Conservation (phyloP, 2,113 vertebrate genomes). For the Ictalurus punctatus region DNA sequence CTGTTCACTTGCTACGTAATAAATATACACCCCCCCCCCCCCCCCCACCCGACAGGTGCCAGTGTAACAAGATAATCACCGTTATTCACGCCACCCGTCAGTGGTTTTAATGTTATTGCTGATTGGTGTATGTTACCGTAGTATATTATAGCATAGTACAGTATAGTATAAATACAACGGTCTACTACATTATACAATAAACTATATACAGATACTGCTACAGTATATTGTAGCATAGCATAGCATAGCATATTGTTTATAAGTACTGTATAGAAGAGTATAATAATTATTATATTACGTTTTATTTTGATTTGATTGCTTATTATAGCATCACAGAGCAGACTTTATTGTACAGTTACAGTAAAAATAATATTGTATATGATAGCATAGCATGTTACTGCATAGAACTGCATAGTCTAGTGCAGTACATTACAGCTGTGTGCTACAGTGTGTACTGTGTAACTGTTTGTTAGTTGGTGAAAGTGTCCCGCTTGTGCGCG, state of each 20-base stretch:
- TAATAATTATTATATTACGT: background rate
- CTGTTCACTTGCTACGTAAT: too few relatives aligned
- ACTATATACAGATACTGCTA: background rate
- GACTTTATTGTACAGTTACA: background rate
- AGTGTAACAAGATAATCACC: too few relatives aligned
- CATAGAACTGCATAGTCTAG: background rate
- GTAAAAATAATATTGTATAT: background rate
- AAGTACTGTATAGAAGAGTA: background rate
- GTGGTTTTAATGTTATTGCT: too few relatives aligned
- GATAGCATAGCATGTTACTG: background rate
- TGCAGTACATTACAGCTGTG: background rate
- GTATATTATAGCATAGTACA: too few relatives aligned
- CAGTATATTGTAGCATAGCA: background rate
- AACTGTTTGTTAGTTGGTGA: background rate
- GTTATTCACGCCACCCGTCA: too few relatives aligned
- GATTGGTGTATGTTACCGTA: background rate
- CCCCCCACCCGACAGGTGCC: too few relatives aligned
- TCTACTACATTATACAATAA: background rate
- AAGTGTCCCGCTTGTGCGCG: background rate
- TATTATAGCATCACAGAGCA: background rate
- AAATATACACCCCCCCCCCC: too few relatives aligned
- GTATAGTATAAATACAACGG: too few relatives aligned
- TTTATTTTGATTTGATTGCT: background rate
- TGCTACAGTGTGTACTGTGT: too few relatives aligned
- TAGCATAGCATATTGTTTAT: background rate